These are phyloP conservation scores for Leucosticte australis DNA, from an alignment of 2,113 vertebrate genomes.

Conservation along the genomic window DNA sequence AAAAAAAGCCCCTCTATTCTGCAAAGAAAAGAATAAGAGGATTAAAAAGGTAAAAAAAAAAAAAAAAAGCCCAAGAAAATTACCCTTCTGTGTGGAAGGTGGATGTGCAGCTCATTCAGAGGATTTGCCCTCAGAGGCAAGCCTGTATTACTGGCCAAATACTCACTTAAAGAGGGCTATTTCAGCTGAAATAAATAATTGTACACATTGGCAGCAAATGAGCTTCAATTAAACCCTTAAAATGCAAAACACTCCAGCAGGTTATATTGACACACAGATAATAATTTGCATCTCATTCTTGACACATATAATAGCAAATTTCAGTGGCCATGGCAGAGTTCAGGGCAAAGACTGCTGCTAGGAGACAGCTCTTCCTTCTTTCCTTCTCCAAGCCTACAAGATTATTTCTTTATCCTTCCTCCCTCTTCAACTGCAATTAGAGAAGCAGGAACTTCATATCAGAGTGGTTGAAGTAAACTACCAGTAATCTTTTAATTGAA, in stretches of 20 bases:
- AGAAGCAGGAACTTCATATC: background rate
- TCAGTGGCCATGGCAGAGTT: background rate
- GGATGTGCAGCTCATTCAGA: background rate
- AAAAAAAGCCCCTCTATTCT: background rate
- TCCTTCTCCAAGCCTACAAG: background rate
- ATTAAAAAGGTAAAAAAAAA: background rate
- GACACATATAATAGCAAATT: background rate
- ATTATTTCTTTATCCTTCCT: background rate
- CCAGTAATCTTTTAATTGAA: conserved; percentile 72
- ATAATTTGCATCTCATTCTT: background rate
- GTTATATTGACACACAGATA: background rate
- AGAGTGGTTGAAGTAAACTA: background rate
- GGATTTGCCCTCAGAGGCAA: background rate
- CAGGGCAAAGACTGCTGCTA: background rate
- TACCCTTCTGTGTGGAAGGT: background rate
- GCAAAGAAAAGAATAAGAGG: conserved; percentile 16
- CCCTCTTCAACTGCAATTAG: background rate
- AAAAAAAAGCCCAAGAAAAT: background rate
- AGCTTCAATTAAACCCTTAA: background rate
- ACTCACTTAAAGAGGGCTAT: background rate
- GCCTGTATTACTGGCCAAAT: background rate
- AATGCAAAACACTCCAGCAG: background rate
- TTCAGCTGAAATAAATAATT: background rate
- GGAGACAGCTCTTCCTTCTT: background rate
- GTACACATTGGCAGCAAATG: background rate